phyloP scores from a whole-genome alignment of 2,888 invertebrate genomes.

The Apamea crenata region DNA sequence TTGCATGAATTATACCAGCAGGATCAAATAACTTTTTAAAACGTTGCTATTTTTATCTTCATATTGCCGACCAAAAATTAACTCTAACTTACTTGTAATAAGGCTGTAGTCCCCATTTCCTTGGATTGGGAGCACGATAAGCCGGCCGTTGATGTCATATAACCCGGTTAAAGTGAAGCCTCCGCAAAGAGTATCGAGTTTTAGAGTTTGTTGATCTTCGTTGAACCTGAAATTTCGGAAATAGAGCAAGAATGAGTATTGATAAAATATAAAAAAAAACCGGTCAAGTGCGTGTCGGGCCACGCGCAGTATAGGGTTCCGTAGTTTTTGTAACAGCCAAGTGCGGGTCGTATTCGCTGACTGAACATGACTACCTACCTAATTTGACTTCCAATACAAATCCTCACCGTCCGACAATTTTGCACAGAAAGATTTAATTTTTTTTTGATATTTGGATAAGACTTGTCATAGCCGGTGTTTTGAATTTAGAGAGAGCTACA shows the following conservation, averaged over 20 bases:
- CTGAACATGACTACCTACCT: too few relatives aligned
- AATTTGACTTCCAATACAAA: too few relatives aligned
- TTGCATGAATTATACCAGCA: neutral
- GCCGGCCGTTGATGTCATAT: slow-evolving; percentile 65
- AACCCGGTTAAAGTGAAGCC: slow-evolving; percentile 55
- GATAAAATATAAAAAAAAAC: too few relatives aligned
- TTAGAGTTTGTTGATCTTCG: slow-evolving; percentile 28
- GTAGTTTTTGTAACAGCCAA: too few relatives aligned
- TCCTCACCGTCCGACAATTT: too few relatives aligned
- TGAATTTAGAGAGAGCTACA: too few relatives aligned
- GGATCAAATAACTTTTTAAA: slow-evolving; percentile 1
- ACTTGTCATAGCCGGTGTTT: too few relatives aligned
- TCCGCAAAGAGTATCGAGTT: slow-evolving; percentile 48
- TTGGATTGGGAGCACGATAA: slow-evolving; percentile 59
- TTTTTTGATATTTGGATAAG: too few relatives aligned
- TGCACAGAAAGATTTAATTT: too few relatives aligned
- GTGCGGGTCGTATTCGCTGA: too few relatives aligned
- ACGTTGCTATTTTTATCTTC: neutral
- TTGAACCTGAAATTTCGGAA: slow-evolving; percentile 48
- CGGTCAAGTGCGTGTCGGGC: too few relatives aligned
- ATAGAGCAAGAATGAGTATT: neutral
- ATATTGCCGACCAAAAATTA: neutral
- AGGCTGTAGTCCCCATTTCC: slow-evolving; percentile 64
- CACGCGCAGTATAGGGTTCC: too few relatives aligned
- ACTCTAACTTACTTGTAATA: slow-evolving; percentile 54